Evolutionary conservation across 2,888 invertebrate species (phyloP).

Genomic region (Phorcus lineatus): DNA sequence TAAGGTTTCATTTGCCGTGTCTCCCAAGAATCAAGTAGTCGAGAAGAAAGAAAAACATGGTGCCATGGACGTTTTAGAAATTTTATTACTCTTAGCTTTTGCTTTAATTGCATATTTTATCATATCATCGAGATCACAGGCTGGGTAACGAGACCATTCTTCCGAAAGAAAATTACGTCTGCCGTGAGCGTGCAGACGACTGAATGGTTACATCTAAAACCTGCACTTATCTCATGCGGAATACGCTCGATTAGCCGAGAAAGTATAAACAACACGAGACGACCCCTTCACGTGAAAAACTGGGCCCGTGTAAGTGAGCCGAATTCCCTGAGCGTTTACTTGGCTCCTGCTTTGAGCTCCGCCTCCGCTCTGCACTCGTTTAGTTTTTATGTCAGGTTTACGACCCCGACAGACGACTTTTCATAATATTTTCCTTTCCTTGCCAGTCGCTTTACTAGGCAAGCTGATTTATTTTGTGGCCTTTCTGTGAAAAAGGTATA

Average conservation of each 20-base stretch:
- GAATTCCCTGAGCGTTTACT: conserved; percentile 8
- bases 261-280: neutral
- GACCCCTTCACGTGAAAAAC: conserved; percentile 16
- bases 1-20: neutral
- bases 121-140: neutral
- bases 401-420: conserved; percentile 16
- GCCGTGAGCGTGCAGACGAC: neutral
- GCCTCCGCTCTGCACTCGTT: neutral
- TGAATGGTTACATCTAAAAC: neutral
- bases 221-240: neutral
- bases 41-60: neutral
- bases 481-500: conserved; percentile 6
- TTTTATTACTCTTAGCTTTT: too few species aligned
- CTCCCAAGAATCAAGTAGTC: neutral
- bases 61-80: neutral
- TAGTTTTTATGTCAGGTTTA: conserved; percentile 5
- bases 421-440: conserved; percentile 21
- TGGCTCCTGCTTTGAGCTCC: neutral
- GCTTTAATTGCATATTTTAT: conserved; percentile 4
- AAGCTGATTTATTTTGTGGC: neutral
- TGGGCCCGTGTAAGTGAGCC: neutral
- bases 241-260: conserved; percentile 2
- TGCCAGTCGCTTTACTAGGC: neutral
- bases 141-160: neutral
- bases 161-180: neutral